Percentiles rank a stretch among this genome's conserved stretches.
phyloP scores from a whole-genome alignment of 2,888 invertebrate genomes.

The Nomada fucata region DNA sequence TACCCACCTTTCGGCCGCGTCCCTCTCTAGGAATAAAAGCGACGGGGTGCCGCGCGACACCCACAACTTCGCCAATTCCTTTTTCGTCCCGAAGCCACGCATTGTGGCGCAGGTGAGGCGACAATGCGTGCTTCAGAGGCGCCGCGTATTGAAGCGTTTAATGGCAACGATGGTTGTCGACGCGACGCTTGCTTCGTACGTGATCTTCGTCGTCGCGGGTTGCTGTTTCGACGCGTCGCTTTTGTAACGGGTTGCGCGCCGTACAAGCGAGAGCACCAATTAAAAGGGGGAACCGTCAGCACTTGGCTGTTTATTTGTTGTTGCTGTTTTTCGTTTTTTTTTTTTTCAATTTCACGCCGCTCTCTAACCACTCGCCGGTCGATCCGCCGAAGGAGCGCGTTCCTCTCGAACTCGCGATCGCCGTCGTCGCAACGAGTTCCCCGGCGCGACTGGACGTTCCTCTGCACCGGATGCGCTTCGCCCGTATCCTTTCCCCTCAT shows the following conservation, averaged over 20 bases:
- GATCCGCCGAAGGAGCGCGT: slow-evolving; percentile 13
- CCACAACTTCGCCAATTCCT: slow-evolving; percentile 48
- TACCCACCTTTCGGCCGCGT: not conserved
- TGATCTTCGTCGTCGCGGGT: slow-evolving; percentile 70
- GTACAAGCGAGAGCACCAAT: slow-evolving; percentile 68
- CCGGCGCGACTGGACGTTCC: not conserved
- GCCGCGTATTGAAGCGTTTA: slow-evolving; percentile 68
- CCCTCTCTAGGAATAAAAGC: slow-evolving; percentile 20
- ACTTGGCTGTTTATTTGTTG: slow-evolving; percentile 42
- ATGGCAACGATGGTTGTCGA: slow-evolving; percentile 67
- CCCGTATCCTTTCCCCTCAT: not conserved
- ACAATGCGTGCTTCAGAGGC: slow-evolving; percentile 56
- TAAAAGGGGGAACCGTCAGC: slow-evolving; percentile 68
- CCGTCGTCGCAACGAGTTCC: not conserved
- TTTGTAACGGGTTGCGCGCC: slow-evolving; percentile 62
- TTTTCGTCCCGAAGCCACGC: slow-evolving; percentile 31
- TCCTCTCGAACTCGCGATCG: slow-evolving; percentile 11
- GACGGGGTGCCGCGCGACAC: not conserved
- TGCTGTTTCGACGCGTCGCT: slow-evolving; percentile 72
- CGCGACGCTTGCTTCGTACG: slow-evolving; percentile 65
- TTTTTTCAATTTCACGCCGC: slow-evolving; percentile 57
- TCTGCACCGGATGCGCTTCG: not conserved
- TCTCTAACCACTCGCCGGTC: slow-evolving; percentile 28
- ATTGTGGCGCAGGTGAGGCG: slow-evolving; percentile 43
- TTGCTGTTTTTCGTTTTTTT: slow-evolving; percentile 1